These are phyloP conservation scores for Drepanosiphum platanoidis DNA, from an alignment of 2,888 invertebrate genomes.

Conservation along the genomic window DNA sequence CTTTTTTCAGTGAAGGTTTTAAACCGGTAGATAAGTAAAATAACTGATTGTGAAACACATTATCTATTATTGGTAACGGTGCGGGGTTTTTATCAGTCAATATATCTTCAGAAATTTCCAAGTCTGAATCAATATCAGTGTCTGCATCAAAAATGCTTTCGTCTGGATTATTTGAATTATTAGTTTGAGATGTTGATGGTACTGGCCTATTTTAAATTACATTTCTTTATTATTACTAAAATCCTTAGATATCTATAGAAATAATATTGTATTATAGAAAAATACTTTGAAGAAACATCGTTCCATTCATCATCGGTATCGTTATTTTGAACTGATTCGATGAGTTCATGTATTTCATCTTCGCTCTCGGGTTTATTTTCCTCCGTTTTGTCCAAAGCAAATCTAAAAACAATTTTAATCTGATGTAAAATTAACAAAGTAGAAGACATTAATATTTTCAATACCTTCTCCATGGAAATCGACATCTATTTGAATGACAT, in stretches of 20 bases:
- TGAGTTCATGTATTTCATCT: slow-evolving; percentile 70
- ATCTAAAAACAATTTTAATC: slow-evolving; percentile 66
- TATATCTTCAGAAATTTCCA: slow-evolving; percentile 36
- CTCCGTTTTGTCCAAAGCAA: slow-evolving; percentile 71
- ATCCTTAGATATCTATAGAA: not conserved
- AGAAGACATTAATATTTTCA: not conserved
- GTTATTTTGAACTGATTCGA: slow-evolving; percentile 66
- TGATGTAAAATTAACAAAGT: not conserved
- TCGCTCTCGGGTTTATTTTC: slow-evolving; percentile 69
- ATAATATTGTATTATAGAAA: not conserved
- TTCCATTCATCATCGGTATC: slow-evolving; percentile 62
- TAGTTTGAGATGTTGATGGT: slow-evolving; percentile 49
- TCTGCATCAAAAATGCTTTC: slow-evolving; percentile 61
- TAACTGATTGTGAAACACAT: slow-evolving; percentile 11
- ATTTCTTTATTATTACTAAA: too few species aligned
- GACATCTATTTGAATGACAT: slow-evolving; percentile 72
- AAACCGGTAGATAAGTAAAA: slow-evolving; percentile 50
- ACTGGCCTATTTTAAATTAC: not conserved
- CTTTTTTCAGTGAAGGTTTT: slow-evolving; percentile 15
- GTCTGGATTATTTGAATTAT: not conserved
- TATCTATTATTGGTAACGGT: slow-evolving; percentile 33
- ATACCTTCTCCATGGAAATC: slow-evolving; percentile 73
- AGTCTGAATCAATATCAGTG: slow-evolving; percentile 63
- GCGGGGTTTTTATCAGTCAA: slow-evolving; percentile 22
- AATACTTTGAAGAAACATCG: not conserved